A percentile compares a stretch with the other conserved stretches of the same genome.
These are phyloP conservation scores for Syngnathus acus DNA, from an alignment of 2,797 vertebrate genomes.

Conservation along the genomic window DNA sequence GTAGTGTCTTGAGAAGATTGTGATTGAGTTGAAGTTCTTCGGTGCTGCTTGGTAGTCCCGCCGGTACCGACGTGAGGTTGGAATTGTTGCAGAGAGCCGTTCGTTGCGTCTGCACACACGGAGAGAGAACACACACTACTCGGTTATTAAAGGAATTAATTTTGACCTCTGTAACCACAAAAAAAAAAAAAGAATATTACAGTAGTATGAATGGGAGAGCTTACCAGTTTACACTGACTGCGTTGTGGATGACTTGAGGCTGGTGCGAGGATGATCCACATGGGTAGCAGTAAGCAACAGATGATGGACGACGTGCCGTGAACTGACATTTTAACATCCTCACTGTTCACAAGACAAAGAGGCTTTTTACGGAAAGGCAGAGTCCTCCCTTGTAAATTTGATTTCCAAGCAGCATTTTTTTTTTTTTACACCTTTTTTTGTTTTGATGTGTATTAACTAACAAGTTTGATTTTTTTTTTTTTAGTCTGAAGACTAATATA, in stretches of 20 bases:
- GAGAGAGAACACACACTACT: slow-evolving; percentile 6
- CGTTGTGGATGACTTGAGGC: slow-evolving; percentile 45
- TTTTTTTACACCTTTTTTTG: too few relatives aligned
- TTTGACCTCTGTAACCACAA: background rate
- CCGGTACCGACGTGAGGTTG: slow-evolving; percentile 67
- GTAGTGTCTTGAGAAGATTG: slow-evolving; percentile 77
- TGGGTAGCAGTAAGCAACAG: slow-evolving; percentile 39
- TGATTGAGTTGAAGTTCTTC: slow-evolving; percentile 78
- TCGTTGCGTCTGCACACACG: slow-evolving; percentile 67
- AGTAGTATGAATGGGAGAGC: background rate
- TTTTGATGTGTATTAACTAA: too few relatives aligned
- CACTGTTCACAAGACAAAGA: slow-evolving; percentile 37
- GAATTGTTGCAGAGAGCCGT: slow-evolving; percentile 66
- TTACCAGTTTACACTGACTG: slow-evolving; percentile 59
- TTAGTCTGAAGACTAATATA: too few relatives aligned
- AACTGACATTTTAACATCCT: slow-evolving; percentile 72
- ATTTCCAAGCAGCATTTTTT: background rate
- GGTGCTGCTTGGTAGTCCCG: slow-evolving; percentile 49
- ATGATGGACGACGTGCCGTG: slow-evolving; percentile 42
- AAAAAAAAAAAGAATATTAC: too few relatives aligned
- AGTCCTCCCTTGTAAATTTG: background rate
- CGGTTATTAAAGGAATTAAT: too few relatives aligned
- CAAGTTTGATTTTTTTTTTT: too few relatives aligned
- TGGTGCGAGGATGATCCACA: slow-evolving; percentile 42
- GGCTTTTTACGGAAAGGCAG: background rate